Evolutionary conservation across 2,797 vertebrate species (phyloP).

Genomic region (Hydrophis major): DNA sequence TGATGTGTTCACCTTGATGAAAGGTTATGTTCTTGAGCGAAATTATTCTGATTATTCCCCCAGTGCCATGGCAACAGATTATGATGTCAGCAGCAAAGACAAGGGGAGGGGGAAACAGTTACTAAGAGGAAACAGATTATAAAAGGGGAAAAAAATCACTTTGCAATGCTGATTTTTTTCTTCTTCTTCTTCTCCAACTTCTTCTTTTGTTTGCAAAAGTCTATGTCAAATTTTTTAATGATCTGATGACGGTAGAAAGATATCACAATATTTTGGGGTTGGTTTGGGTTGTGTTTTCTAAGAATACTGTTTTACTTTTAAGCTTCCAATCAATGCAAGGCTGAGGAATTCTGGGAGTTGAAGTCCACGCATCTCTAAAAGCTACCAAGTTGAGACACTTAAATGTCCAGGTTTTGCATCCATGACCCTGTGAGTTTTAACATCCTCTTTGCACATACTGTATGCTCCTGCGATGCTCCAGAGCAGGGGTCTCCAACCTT

Average conservation of each 20-base stretch:
- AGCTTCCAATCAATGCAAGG: background rate
- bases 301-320: background rate
- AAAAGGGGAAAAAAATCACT: slow-evolving; percentile 7
- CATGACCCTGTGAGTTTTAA: background rate
- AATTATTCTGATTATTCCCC: slow-evolving; percentile 37
- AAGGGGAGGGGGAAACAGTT: background rate
- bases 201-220: accelerated
- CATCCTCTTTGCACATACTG: background rate
- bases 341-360: background rate
- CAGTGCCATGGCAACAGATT: slow-evolving; percentile 34
- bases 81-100: slow-evolving; percentile 19
- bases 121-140: slow-evolving; percentile 9
- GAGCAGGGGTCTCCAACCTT: no score
- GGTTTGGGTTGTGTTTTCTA: background rate
- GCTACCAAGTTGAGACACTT: background rate
- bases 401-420: background rate
- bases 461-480: background rate
- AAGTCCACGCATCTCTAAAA: background rate
- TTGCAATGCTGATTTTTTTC: background rate
- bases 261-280: background rate
- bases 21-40: background rate
- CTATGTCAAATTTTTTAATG: background rate
- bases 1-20: background rate
- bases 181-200: background rate
- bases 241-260: background rate